These are phyloP conservation scores for Microcaecilia unicolor DNA, from an alignment of 2,797 vertebrate genomes.

Conservation along the genomic window DNA sequence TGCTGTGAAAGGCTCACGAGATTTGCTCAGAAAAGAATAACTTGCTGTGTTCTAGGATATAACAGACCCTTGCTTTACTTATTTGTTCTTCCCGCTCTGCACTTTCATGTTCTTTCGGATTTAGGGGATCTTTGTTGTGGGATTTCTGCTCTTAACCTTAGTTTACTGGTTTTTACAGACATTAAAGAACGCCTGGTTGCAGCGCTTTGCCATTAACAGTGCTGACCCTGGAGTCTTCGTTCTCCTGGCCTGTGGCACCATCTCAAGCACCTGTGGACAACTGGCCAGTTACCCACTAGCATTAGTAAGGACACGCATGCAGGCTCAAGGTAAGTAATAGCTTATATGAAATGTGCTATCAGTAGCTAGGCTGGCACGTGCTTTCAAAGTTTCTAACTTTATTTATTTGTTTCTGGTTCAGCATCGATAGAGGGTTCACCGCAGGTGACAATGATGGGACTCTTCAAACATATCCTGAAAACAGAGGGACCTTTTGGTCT, in stretches of 20 bases:
- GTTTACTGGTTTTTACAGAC: slow-evolving; percentile 74
- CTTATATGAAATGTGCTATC: background rate
- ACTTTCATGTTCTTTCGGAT: background rate
- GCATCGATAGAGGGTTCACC: slow-evolving; percentile 64
- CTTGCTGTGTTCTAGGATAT: background rate
- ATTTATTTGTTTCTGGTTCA: slow-evolving; percentile 26
- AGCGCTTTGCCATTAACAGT: slow-evolving; percentile 78
- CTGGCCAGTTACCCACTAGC: slow-evolving; percentile 88
- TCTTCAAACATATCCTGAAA: slow-evolving; percentile 85
- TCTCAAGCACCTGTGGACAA: slow-evolving; percentile 91
- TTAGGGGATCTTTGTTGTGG: background rate
- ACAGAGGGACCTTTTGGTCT: slow-evolving; percentile 82
- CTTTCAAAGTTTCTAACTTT: background rate
- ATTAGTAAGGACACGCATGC: slow-evolving; percentile 93
- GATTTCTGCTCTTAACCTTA: no score
- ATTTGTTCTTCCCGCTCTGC: background rate
- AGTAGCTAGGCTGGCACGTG: accelerated
- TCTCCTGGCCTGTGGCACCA: slow-evolving; percentile 87
- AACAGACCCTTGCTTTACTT: background rate
- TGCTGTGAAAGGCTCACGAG: background rate
- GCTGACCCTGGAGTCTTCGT: slow-evolving; percentile 88
- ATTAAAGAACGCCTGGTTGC: slow-evolving; percentile 86
- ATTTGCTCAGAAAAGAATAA: accelerated
- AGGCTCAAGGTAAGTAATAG: slow-evolving; percentile 77
- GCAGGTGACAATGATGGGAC: slow-evolving; percentile 69